Base-by-base conservation (phyloP, 2,113 vertebrate genomes). In the Oryzias woworae region DNA sequence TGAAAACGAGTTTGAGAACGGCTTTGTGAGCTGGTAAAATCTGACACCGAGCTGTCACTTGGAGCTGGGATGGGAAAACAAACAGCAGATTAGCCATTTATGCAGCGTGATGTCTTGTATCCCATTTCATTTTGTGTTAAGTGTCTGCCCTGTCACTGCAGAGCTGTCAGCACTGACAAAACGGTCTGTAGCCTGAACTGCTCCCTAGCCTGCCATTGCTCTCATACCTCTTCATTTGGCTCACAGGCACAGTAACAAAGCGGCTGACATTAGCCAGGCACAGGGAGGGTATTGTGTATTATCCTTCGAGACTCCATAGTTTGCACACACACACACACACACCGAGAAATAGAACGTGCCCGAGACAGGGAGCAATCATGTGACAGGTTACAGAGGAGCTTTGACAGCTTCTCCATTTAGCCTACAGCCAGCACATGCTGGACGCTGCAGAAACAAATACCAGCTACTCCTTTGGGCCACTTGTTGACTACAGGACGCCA, bases 321-420 rank as follows among this genome's bases (percentile, higher is more conserved):
- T 78, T 61, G 62, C 65, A 71, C 80, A 83, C 75, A n/a, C n/a
- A 71, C 10, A 72, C 68, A 65, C 70, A 66, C 42, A 71, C 44
- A 67, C 53, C 18, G 50, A 42, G 66, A 80, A 62, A 61, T 24
- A 26, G 63, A 66, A 58, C 45, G 73, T 43, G 61, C 18, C 1
- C 2, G 50, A 12, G 44, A 26, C 3, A 26, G 20, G 16, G 5
- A 52, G 52, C 31, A 69, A 62, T 82, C 78, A 81, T 81, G 82
- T 90, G 85, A 89, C 83, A 80, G 75, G 86, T 88, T 86, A 77
- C 71, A 85, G 71, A 78, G 81, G 78, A 74, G 77, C 83, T 84
- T 75, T 87, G 85, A 88, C 87, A 82, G 82, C 73, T 84, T 87
- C 78, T 88, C 71, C 81, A 86, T 88, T 88, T 85, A 89, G 81